These are phyloP conservation scores for Mugil cephalus DNA, from an alignment of 2,113 vertebrate genomes.

Conservation along the genomic window DNA sequence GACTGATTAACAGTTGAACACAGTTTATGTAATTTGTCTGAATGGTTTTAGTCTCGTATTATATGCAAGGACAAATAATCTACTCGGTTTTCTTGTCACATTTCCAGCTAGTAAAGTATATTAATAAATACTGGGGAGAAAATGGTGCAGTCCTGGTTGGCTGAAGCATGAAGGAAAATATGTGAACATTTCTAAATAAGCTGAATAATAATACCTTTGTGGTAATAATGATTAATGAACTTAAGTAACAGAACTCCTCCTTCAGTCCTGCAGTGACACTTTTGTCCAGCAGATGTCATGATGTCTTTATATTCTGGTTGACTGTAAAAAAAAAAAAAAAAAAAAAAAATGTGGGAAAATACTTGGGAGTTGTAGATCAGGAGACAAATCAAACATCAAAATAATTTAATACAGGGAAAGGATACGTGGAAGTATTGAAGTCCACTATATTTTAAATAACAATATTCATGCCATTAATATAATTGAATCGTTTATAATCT, in stretches of 20 bases:
- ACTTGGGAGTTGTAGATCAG: neutral
- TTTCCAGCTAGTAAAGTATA: neutral
- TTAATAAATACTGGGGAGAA: conserved; percentile 2
- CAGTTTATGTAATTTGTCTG: neutral
- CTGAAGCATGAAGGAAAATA: conserved; percentile 1
- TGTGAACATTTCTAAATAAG: conserved; percentile 11
- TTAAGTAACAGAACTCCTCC: neutral
- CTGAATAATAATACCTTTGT: conserved; percentile 28
- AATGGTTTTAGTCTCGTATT: neutral
- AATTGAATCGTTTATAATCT: conserved; percentile 8
- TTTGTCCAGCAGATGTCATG: conserved; percentile 67
- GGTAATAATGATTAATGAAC: conserved; percentile 32
- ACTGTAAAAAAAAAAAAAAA: too few relatives aligned
- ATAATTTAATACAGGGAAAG: conserved; percentile 1
- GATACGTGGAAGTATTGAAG: neutral
- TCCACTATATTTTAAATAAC: conserved; percentile 6
- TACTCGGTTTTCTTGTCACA: neutral
- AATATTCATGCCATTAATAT: neutral
- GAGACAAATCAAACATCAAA: conserved; percentile 8
- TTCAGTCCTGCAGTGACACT: conserved; percentile 41
- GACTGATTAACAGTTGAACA: neutral
- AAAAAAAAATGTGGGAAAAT: neutral
- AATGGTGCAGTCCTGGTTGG: neutral
- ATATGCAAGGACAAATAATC: neutral
- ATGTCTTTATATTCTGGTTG: too few relatives aligned